phyloP scores from a whole-genome alignment of 1,140 invertebrate species.

The Zaprionus capensis region DNA sequence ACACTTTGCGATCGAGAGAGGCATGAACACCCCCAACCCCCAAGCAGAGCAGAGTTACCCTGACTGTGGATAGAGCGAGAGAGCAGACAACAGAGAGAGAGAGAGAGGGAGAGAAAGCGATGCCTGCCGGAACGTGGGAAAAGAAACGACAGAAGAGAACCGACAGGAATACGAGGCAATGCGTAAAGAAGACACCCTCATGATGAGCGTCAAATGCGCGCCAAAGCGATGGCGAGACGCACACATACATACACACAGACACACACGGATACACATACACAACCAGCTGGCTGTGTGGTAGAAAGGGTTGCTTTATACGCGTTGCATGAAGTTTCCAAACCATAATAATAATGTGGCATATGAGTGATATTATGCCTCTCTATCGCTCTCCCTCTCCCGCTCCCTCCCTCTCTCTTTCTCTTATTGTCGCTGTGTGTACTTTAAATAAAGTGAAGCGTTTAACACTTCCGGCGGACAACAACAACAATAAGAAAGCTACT shows the following conservation, averaged over 20 bases:
- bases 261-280: conserved; percentile 7
- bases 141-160: background rate
- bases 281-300: conserved; percentile 8
- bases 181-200: conserved; percentile 60
- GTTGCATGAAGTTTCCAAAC: conserved; percentile 54
- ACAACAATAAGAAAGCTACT: conserved; percentile 42
- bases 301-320: conserved; percentile 60
- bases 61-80: background rate
- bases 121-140: conserved; percentile 35
- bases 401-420: conserved; percentile 21
- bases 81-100: background rate
- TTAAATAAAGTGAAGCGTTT: conserved; percentile 82
- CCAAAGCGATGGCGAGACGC: conserved; percentile 50
- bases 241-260: conserved; percentile 30
- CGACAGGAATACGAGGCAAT: background rate
- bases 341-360: conserved; percentile 79
- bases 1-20: conserved; percentile 58
- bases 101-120: conserved; percentile 8
- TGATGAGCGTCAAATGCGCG: conserved; percentile 65
- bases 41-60: conserved; percentile 15
- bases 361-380: conserved; percentile 68
- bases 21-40: conserved; percentile 49
- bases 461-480: conserved; percentile 77
- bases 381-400: conserved; percentile 9
- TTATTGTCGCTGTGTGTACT: conserved; percentile 55